phyloP scores from a whole-genome alignment of 2,113 vertebrate species.

The Sapayoa aenigma region DNA sequence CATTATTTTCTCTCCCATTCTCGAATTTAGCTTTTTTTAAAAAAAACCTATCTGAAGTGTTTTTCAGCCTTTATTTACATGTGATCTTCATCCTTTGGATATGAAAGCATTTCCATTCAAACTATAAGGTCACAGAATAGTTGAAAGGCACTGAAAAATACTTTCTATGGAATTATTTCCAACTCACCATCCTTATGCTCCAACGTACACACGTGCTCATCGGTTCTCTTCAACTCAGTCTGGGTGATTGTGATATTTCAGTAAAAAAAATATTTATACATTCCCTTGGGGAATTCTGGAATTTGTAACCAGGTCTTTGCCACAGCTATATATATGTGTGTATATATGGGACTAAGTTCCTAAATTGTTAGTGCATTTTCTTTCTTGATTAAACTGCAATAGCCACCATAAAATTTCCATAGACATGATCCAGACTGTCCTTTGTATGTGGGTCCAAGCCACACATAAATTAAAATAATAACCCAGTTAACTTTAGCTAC shows the following conservation, averaged over 20 bases:
- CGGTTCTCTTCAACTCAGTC: not conserved
- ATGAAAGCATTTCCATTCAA: not conserved
- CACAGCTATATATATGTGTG: not conserved
- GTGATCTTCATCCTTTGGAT: not conserved
- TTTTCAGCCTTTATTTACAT: not conserved
- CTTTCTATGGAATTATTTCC: not conserved
- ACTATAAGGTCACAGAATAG: not conserved
- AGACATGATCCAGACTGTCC: not conserved
- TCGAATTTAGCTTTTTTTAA: not conserved
- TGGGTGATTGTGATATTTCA: not conserved
- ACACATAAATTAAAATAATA: slow-evolving; percentile 1
- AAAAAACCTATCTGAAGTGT: not conserved
- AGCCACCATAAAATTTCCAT: not conserved
- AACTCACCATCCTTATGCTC: not conserved
- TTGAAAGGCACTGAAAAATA: not conserved
- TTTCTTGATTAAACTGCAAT: not conserved
- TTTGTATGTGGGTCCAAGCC: not conserved
- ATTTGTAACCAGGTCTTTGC: not conserved
- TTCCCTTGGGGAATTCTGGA: not conserved
- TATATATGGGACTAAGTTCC: no score
- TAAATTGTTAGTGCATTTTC: not conserved
- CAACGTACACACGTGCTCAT: not conserved
- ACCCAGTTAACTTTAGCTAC: not conserved
- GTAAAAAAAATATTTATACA: not conserved
- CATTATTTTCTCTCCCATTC: not conserved